phyloP scores from a whole-genome alignment of 2,888 invertebrate genomes.

The Baronia brevicornis region DNA sequence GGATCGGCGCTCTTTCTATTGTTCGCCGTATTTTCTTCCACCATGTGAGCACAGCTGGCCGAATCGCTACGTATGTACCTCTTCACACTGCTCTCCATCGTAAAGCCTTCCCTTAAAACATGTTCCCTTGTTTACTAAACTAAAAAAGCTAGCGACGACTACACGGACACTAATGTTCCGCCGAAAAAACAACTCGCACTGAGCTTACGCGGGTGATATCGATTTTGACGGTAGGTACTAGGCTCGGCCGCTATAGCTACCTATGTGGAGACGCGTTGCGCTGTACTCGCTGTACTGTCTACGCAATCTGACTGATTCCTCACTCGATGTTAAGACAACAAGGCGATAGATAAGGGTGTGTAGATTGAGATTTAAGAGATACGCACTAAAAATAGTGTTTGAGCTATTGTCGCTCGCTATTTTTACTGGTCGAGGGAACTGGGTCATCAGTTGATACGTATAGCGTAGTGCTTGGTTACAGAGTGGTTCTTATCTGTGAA shows the following conservation, averaged over 20 bases:
- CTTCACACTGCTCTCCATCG: constrained; percentile 60
- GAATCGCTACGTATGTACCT: constrained; percentile 67
- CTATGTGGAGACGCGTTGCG: constrained; percentile 48
- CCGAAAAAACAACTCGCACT: constrained; percentile 49
- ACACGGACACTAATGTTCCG: constrained; percentile 46
- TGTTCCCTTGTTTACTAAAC: constrained; percentile 71
- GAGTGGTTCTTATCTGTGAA: constrained; percentile 29
- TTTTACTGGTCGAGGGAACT: constrained; percentile 66
- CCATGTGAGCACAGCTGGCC: constrained; percentile 68
- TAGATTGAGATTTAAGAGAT: constrained; percentile 57
- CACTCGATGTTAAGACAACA: constrained; percentile 25
- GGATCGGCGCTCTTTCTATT: constrained; percentile 58
- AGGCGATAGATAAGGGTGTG: constrained; percentile 44
- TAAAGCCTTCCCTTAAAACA: constrained; percentile 46
- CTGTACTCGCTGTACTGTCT: constrained; percentile 28
- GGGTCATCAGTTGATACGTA: constrained; percentile 57
- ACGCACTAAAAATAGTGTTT: constrained; percentile 69
- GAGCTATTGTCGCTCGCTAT: constrained; percentile 71
- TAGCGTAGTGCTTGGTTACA: constrained; percentile 26
- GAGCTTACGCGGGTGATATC: constrained; percentile 34
- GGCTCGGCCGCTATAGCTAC: constrained; percentile 28
- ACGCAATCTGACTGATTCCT: constrained; percentile 22
- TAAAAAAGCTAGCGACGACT: constrained; percentile 57
- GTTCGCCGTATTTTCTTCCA: constrained; percentile 56
- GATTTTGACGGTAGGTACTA: constrained; percentile 29